A percentile compares a stretch with the other conserved stretches of the same genome.
phyloP scores from a whole-genome alignment of 2,113 vertebrate genomes.

The Chinchilla lanigera region DNA sequence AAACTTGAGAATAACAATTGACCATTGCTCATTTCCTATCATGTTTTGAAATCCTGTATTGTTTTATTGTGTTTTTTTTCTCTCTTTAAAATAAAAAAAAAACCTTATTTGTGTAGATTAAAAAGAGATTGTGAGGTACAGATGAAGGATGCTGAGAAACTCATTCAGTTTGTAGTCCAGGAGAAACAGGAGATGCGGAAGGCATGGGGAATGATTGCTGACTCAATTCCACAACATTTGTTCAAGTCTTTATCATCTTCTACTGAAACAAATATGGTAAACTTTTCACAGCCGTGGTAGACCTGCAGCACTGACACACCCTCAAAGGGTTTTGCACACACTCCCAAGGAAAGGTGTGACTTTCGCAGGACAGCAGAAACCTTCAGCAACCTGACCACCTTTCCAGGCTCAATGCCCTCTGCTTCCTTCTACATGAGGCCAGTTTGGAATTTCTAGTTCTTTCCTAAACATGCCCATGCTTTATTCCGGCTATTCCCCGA shows the following conservation, averaged over 20 bases:
- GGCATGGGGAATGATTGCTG: fast-evolving
- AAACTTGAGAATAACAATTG: too few species aligned
- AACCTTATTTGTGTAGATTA: neutral
- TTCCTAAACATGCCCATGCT: neutral
- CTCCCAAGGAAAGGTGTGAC: neutral
- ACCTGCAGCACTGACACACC: neutral
- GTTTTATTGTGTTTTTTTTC: too few species aligned
- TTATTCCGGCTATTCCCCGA: neutral
- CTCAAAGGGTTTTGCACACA: neutral
- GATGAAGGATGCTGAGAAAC: neutral
- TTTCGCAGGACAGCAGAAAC: neutral
- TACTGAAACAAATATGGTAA: neutral
- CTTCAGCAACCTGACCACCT: neutral
- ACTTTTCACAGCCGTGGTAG: neutral
- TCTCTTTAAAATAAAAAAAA: too few species aligned
- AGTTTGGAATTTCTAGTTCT: neutral
- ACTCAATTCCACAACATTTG: neutral
- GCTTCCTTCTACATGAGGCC: neutral
- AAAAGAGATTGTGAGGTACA: neutral
- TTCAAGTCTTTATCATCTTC: neutral
- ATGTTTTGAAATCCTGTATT: too few species aligned
- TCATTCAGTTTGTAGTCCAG: neutral
- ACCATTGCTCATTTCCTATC: too few species aligned
- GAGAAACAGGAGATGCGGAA: neutral
- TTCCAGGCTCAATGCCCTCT: neutral